Base-by-base conservation (phyloP, 2,797 vertebrate genomes). In the Rhinophrynus dorsalis region DNA sequence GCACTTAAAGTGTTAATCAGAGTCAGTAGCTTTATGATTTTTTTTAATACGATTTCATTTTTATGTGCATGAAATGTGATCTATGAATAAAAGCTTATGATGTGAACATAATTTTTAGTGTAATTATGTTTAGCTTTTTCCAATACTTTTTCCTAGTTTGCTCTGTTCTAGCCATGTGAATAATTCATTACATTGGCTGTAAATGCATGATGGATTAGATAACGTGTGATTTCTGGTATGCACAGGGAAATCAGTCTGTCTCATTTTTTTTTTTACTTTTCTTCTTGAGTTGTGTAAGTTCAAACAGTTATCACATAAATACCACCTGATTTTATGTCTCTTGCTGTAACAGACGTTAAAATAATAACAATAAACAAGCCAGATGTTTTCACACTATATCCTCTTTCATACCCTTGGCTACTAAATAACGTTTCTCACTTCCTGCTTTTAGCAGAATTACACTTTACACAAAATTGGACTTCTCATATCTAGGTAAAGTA, bases 401-500 rank as follows among this genome's bases (percentile, higher is more conserved):
- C 3, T 67, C 5, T 68, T 29, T 24, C 6, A 54, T 68, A 73
- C 69, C 59, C 37, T 64, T 38, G 13, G 6, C n/a, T 13, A n/a
- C 29, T 21, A 10, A 76, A 73, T 55, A 29, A 5, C 9, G 0
- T 55, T 78, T 76, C 47, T 21, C n/a, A 73, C 69, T 73, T 73
- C 69, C 62, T 44, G 69, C 69, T 59, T 65, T 58, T 44, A 59
- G 69, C 35, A 73, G 69, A 73, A 73, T 73, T 66, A 73, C 33
- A 52, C 61, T 73, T 73, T 73, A 66, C 69, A 9, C 40, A 44
- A 45, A 59, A 73, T 54, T 66, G 45, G 60, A 44, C 62, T 66
- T 44, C 69, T 66, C 37, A 18, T 47, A 2, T 55, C 20, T 64
- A 17, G n/a, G 56, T 65, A 29, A 58, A 73, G 32, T 5, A 6